Evolutionary conservation across 2,888 invertebrate species (phyloP), one percentile per base, ranked within the genome.

Genomic region (Cephus pygmeus): DNA sequence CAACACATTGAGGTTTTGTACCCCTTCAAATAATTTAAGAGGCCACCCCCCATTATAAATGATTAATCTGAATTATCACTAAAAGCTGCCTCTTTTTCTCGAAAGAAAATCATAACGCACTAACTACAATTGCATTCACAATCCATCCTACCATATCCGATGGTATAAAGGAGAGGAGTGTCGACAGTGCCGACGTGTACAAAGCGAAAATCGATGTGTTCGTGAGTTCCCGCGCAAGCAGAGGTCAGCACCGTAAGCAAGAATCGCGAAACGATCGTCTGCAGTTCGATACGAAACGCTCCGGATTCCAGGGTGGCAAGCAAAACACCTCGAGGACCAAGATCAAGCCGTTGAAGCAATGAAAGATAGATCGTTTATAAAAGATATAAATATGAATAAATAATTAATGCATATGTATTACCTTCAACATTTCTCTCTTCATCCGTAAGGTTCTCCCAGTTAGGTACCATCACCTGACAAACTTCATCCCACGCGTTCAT

Each of bases 401-500:
- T 33, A 71, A 31, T 71, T 71, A 71, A 34, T 56, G 23, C 9
- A 56, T 56, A 56, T 23, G 4, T 1, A 56, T 69, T 84, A 90
- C 90, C 90, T 90, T 89, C 88, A 75, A 81, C 81, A 79, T 84
- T 85, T 85, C 85, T 86, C 77, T 89, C 87, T 77, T 87, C 88
- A 79, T 85, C 85, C 75, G 86, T 86, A 79, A 91, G 82, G 75
- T 80, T 80, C 76, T 85, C 83, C 91, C 91, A 91, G 83, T 89
- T 88, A 75, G 87, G 86, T 75, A 87, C 81, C 88, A 90, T 89
- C 78, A 87, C 87, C 83, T 86, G 86, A 83, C 90, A 89, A 75
- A 91, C 88, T 80, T 90, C 88, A 79, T 86, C 84, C 90, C 91
- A 91, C 77, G 90, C 90, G 81, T 83, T 84, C 81, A 85, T 85